phyloP scores from a whole-genome alignment of 2,888 invertebrate genomes.

The Lumbricus terrestris region DNA sequence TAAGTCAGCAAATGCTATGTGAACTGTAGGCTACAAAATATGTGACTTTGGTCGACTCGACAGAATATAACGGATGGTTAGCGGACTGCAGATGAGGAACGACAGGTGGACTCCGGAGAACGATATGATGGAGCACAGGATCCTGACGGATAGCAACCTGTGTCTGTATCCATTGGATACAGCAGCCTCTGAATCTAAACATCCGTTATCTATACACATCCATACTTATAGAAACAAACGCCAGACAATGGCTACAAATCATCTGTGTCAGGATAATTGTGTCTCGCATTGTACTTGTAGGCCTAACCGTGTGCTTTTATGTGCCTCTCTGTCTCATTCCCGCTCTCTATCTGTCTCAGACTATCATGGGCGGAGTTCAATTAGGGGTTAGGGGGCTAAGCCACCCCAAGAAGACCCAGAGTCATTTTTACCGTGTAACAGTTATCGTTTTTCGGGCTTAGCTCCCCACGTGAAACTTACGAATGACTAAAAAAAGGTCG shows the following conservation, averaged over 20 bases:
- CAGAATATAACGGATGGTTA: not conserved
- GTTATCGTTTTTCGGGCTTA: too few relatives aligned
- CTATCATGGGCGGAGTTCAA: too few relatives aligned
- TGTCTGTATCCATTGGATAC: not conserved
- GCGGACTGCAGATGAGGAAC: not conserved
- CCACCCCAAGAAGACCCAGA: too few relatives aligned
- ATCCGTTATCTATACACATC: not conserved
- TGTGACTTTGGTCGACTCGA: not conserved
- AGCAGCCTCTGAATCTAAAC: not conserved
- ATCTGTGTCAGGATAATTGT: not conserved
- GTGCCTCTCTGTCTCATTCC: not conserved
- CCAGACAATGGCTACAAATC: not conserved
- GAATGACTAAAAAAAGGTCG: too few relatives aligned
- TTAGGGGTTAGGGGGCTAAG: too few relatives aligned
- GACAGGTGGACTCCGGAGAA: not conserved
- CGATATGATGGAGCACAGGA: not conserved
- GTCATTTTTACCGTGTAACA: too few relatives aligned
- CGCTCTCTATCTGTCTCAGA: too few relatives aligned
- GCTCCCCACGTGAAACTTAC: too few relatives aligned
- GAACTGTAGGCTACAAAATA: not conserved
- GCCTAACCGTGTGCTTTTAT: not conserved
- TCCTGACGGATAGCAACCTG: not conserved
- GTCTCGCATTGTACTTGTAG: not conserved
- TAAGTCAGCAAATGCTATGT: not conserved
- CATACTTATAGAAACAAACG: not conserved